Base-by-base conservation (phyloP, 2,888 invertebrate genomes). In the Oegoconia quadripuncta region DNA sequence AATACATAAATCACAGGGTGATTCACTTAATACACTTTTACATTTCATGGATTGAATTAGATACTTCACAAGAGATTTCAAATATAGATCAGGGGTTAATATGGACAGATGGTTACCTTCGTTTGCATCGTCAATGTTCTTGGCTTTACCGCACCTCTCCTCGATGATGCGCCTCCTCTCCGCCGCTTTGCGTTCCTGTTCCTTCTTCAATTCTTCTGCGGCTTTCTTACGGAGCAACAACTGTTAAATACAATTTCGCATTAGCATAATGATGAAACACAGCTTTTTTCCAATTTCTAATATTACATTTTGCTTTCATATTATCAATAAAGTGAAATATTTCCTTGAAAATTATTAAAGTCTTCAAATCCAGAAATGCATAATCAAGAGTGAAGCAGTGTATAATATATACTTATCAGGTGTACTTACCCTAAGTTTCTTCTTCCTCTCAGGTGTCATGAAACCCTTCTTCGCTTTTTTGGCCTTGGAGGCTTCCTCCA, bases 391-490 rank as follows among this genome's bases (percentile, higher is more conserved):
- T n/a, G n/a, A n/a, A n/a, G n/a, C n/a, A n/a, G n/a, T n/a, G 3
- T 30, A 7, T 15, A 7, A 9, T 30, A 14, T 28, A 12, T 32
- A 22, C 18, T 22, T 2, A 34, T 25, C n/a, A 16, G 5, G 2
- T 20, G 18, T 22, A 90, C 94, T 91, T 78, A 98, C 98, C 93
- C 98, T 95, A 78, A 99, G 96, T 89, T 98, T 98, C 96, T 98
- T 99, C 95, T 99, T 99, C 90, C 99, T 97, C 90, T 99, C 98
- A 50, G 98, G 98, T 74, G 99, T 98, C 97, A 98, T 98, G 93
- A 99, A 98, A 92, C 99, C 99, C 91, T 98, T 99, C 95, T 99
- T 99, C 82, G 97, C 97, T 91, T 97, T 98, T 90, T 98, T 98
- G 81, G 96, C 97, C 84, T 97, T 96, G 86, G 97, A 97, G 89